phyloP scores from a whole-genome alignment of 2,888 invertebrate species.

The Agriopis marginaria region DNA sequence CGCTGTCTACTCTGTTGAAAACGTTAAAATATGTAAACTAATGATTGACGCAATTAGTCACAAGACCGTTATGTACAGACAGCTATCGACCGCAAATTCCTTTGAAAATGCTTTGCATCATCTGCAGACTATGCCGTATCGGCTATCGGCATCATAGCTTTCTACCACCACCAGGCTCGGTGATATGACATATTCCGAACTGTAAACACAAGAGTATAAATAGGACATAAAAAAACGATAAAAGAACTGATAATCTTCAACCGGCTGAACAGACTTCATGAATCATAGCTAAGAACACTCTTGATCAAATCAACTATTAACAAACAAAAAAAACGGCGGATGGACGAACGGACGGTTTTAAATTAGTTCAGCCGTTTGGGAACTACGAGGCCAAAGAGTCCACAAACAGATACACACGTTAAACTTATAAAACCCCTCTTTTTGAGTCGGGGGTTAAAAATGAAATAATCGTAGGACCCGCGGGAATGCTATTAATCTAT shows the following conservation, averaged over 20 bases:
- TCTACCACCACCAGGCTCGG: not conserved
- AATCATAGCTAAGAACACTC: too few relatives aligned
- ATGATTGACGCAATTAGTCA: not conserved
- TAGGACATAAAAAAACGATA: too few relatives aligned
- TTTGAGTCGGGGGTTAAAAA: too few relatives aligned
- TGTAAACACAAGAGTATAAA: not conserved
- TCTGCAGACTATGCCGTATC: not conserved
- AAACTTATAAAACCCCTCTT: too few relatives aligned
- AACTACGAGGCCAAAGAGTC: too few relatives aligned
- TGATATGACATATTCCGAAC: not conserved
- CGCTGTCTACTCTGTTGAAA: not conserved
- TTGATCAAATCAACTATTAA: too few relatives aligned
- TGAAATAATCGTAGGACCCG: not conserved
- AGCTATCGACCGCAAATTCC: conserved; percentile 13
- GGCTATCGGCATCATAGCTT: not conserved
- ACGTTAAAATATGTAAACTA: conserved; percentile 2
- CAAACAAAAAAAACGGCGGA: too few relatives aligned
- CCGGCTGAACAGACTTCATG: too few relatives aligned
- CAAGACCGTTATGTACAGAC: conserved; percentile 6
- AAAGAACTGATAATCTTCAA: too few relatives aligned
- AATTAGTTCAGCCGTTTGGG: too few relatives aligned
- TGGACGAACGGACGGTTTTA: too few relatives aligned
- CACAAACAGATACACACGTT: too few relatives aligned
- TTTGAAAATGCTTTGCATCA: conserved; percentile 1
- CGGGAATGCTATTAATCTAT: not conserved